Evolutionary conservation across 2,888 invertebrate species (phyloP), one percentile per base, ranked within the genome.

Genomic region (Chrysopilus asiliformis): DNA sequence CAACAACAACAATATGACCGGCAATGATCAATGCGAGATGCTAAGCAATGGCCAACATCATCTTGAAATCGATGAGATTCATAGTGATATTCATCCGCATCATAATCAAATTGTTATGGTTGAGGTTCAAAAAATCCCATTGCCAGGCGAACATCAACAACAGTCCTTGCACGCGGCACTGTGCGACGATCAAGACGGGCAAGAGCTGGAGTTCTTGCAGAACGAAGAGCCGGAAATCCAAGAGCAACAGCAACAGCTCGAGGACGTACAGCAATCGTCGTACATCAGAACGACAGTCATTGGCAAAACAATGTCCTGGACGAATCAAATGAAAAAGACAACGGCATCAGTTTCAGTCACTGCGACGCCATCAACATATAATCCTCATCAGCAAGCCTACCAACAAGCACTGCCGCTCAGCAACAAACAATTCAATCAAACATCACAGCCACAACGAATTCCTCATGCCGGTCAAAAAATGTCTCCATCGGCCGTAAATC

Each of bases 321-420:
- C 66, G 54, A 60, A 45, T 60, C 71, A 38, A 58, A 65, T 50
- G 57, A 71, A 40, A 58, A 61, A 62, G 42, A 56, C 55, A 24
- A 61, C 65, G 55, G 40, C 60, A 29, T 56, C 62, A 16, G 58
- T 59, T 45, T 58, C 53, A 3, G 64, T 63, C 3, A 60, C 61
- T 16, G 61, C 61, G 18, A 55, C 57, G 2, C 60, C 61, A 3
- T 42, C 68, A 65, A 43, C 69, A 67, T 45, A 61, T 64, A 37
- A 14, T 9, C 31, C 31, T 3, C 66, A 56, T 0, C 3, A 8
- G 67, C 1, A 68, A 67, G 47, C 12, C 64, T 63, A 3, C 51
- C 58, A 2, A 41, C 57, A 2, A 64, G 64, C 41, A 58, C 66
- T 16, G 64, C 67, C 38, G 67, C 66, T 22, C 57, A 47, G 22